A percentile compares a stretch with the other conserved stretches of the same genome.
Evolutionary conservation across 2,113 vertebrate genomes (phyloP).

Genomic region (Ardeotis arabs): DNA sequence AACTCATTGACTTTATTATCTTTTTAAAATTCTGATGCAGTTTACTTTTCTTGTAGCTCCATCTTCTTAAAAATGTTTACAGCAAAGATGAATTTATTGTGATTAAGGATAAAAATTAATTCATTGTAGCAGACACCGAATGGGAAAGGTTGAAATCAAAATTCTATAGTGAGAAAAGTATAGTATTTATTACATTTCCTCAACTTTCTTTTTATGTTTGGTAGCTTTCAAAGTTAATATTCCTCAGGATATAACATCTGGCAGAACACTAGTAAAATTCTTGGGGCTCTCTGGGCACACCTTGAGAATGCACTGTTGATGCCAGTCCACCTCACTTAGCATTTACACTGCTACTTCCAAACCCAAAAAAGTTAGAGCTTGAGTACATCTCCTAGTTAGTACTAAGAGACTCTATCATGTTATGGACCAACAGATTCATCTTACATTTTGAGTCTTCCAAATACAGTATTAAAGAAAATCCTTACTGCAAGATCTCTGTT

Average conservation of each 20-base stretch:
- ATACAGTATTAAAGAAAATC: not conserved
- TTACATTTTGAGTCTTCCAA: not conserved
- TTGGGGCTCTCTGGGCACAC: not conserved
- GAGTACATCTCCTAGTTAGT: not conserved
- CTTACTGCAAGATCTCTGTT: constrained; percentile 22
- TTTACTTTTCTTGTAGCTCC: not conserved
- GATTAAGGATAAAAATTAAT: not conserved
- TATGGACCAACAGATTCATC: not conserved
- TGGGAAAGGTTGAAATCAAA: not conserved
- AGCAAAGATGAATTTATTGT: not conserved
- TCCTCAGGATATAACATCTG: not conserved
- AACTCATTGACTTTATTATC: not conserved
- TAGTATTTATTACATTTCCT: not conserved
- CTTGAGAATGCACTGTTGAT: not conserved
- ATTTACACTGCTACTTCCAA: not conserved
- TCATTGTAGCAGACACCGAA: not conserved
- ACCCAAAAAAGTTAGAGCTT: not conserved
- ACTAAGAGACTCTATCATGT: not conserved
- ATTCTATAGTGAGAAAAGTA: not conserved
- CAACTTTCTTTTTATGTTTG: not conserved
- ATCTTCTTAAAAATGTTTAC: not conserved
- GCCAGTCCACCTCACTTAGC: not conserved
- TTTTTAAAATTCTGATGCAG: not conserved
- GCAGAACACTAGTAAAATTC: not conserved
- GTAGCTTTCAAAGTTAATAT: not conserved